Evolutionary conservation across 2,888 invertebrate species (phyloP).

Genomic region (Ligdia adustata): DNA sequence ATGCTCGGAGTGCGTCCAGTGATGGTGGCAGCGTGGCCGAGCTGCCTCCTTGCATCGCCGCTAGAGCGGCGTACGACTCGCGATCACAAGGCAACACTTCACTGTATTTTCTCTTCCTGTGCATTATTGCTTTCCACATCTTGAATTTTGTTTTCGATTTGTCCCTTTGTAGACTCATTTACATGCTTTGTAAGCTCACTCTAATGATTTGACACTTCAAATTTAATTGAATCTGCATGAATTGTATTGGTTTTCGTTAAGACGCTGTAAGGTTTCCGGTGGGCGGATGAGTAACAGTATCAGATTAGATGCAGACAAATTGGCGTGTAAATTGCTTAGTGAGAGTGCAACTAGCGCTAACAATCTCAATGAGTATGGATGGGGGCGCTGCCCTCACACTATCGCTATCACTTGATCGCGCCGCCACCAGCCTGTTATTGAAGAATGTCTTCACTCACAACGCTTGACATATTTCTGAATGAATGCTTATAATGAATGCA

Average conservation of each 20-base stretch:
- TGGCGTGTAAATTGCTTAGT: conserved; percentile 64
- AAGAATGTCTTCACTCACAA: conserved; percentile 15
- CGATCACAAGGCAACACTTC: conserved; percentile 69
- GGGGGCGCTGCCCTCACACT: conserved; percentile 64
- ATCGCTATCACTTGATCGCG: conserved; percentile 29
- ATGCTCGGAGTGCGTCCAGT: conserved; percentile 78
- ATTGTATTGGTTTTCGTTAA: conserved; percentile 1
- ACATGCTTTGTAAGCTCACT: conserved; percentile 32
- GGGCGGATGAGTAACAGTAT: conserved; percentile 41
- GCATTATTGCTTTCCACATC: conserved; percentile 78
- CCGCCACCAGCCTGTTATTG: conserved; percentile 4
- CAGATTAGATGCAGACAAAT: conserved; percentile 56
- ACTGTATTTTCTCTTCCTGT: conserved; percentile 76
- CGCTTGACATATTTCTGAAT: background rate
- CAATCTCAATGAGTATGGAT: conserved; percentile 63
- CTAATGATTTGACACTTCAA: conserved; percentile 11
- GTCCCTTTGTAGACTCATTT: conserved; percentile 73
- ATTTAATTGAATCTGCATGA: background rate
- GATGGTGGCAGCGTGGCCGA: conserved; percentile 80
- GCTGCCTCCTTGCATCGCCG: conserved; percentile 76
- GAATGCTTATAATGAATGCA: background rate
- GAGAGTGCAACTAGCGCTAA: conserved; percentile 58
- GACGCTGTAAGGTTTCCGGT: conserved; percentile 27
- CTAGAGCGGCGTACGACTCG: conserved; percentile 75
- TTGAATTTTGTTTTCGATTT: conserved; percentile 65